phyloP scores from a whole-genome alignment of 2,113 vertebrate genomes.

The Pantherophis guttatus region DNA sequence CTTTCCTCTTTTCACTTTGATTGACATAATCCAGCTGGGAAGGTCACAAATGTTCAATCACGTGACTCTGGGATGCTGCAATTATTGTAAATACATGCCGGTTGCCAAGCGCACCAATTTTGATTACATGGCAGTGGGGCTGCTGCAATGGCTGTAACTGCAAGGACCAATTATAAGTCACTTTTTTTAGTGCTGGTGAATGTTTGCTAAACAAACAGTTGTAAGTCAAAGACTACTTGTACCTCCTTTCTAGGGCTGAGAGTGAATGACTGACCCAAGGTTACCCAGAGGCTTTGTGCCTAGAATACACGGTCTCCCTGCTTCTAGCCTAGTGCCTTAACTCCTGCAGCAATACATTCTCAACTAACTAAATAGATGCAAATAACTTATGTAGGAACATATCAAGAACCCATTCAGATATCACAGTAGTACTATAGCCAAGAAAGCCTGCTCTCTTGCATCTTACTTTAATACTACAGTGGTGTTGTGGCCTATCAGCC shows the following conservation, averaged over 20 bases:
- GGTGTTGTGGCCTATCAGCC: too few species aligned
- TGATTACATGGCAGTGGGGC: neutral
- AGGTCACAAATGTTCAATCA: neutral
- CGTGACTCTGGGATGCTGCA: neutral
- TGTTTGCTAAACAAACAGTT: neutral
- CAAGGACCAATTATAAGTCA: neutral
- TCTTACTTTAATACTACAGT: neutral
- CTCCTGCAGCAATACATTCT: neutral
- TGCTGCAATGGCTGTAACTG: neutral
- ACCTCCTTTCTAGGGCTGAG: neutral
- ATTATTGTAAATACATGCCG: neutral
- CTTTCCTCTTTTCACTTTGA: neutral
- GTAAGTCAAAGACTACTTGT: neutral
- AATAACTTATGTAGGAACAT: neutral
- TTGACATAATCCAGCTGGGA: neutral
- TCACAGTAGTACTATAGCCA: neutral
- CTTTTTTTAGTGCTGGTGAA: neutral
- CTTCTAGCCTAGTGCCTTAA: neutral
- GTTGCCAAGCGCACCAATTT: neutral
- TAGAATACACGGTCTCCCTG: neutral
- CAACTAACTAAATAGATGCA: neutral
- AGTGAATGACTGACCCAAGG: neutral
- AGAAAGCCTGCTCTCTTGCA: neutral
- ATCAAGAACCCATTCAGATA: neutral
- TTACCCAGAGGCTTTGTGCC: neutral